Evolutionary conservation across 2,888 invertebrate genomes (phyloP).

Genomic region (Orthosia gracilis): DNA sequence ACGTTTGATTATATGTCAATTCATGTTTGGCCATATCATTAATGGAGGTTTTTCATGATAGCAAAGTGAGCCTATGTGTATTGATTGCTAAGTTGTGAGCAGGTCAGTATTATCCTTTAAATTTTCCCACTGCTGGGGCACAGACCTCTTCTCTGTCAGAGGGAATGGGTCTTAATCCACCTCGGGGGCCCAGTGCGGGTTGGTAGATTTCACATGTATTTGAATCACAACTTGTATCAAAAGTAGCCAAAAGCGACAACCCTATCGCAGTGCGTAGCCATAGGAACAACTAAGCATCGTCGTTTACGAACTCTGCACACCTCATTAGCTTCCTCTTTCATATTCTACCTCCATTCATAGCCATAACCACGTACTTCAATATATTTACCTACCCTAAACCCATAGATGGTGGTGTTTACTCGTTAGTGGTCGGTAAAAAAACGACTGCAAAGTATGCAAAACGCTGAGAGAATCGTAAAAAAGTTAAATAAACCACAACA

Average conservation of each 20-base stretch:
- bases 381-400: slow-evolving; percentile 22
- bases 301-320: slow-evolving; percentile 53
- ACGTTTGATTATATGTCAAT: too few species aligned
- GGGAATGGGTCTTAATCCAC: too few species aligned
- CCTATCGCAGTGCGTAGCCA: slow-evolving; percentile 21
- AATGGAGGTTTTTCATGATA: too few species aligned
- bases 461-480: slow-evolving; percentile 26
- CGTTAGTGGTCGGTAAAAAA: slow-evolving; percentile 14
- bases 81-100: too few species aligned
- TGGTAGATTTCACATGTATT: too few species aligned
- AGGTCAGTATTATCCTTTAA: too few species aligned
- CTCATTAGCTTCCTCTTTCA: slow-evolving; percentile 49
- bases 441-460: slow-evolving; percentile 25
- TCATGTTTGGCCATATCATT: too few species aligned
- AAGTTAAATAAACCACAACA: slow-evolving; percentile 51
- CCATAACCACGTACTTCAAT: slow-evolving; percentile 16
- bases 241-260: background rate
- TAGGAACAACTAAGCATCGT: slow-evolving; percentile 35
- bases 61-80: too few species aligned
- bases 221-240: background rate
- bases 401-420: background rate
- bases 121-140: too few species aligned
- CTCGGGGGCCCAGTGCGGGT: background rate
- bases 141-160: too few species aligned
- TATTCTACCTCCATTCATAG: slow-evolving; percentile 23